Percentiles rank a stretch among this genome's conserved stretches.
phyloP scores from a whole-genome alignment of 1,140 invertebrate species.

The Schlechtendalia chinensis region DNA sequence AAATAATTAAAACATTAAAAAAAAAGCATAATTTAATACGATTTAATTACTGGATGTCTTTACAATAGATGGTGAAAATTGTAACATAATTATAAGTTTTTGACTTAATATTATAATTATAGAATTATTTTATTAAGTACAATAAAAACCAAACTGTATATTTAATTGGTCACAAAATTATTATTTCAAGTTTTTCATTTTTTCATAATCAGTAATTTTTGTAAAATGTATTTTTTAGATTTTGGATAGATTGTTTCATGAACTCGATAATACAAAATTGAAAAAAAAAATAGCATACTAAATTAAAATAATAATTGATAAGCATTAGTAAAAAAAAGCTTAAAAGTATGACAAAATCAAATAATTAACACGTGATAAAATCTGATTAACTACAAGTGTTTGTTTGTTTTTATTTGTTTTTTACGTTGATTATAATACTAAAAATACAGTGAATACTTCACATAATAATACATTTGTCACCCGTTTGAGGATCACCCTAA shows the following conservation, averaged over 20 bases:
- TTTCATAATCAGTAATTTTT: too few species aligned
- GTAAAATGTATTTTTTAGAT: too few species aligned
- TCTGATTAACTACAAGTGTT: conserved; percentile 42
- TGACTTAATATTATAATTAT: neutral
- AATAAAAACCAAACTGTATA: neutral
- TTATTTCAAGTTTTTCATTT: neutral
- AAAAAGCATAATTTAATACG: neutral
- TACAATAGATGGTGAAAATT: neutral
- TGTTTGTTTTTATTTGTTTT: too few species aligned
- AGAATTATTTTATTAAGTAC: neutral
- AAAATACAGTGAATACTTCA: conserved; percentile 15
- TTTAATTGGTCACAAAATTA: neutral
- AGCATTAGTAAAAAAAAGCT: conserved; percentile 40
- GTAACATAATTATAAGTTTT: neutral
- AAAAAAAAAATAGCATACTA: too few species aligned
- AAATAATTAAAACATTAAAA: neutral
- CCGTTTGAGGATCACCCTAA: conserved; percentile 43
- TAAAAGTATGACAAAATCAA: conserved; percentile 31
- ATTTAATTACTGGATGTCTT: too few species aligned
- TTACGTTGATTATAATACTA: neutral
- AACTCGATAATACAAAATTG: too few species aligned
- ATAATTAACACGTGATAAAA: conserved; percentile 44
- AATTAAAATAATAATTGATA: neutral
- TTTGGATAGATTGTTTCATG: too few species aligned
- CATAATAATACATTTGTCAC: conserved; percentile 49